phyloP scores from a whole-genome alignment of 1,140 invertebrate species.

The Ylistrum balloti region DNA sequence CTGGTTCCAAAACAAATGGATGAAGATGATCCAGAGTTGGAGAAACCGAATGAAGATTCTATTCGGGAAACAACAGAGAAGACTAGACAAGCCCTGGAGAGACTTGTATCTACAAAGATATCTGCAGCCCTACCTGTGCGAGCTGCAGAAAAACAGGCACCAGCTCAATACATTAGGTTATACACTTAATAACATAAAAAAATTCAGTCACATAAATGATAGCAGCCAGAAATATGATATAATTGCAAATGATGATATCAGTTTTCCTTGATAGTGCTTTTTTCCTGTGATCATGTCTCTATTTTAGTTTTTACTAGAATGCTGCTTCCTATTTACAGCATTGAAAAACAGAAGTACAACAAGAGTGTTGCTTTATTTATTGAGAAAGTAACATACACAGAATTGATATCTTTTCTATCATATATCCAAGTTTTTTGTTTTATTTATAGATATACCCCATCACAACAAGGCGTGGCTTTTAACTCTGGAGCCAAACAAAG shows the following conservation, averaged over 20 bases:
- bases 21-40: conserved; percentile 93
- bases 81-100: conserved; percentile 80
- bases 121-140: conserved; percentile 96
- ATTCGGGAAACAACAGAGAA: conserved; percentile 86
- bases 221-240: no score
- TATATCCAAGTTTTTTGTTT: conserved; percentile 43
- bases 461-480: conserved; percentile 96
- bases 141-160: conserved; percentile 93
- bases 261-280: no score
- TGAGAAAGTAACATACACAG: no score
- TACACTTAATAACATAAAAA: no score
- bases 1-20: conserved; percentile 96
- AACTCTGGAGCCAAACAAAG: conserved; percentile 99
- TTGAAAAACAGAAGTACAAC: no score
- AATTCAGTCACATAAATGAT: no score
- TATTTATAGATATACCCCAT: conserved; percentile 93
- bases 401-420: no score
- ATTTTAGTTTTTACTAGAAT: no score
- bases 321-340: no score
- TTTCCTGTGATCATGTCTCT: no score
- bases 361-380: no score
- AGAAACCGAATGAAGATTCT: conserved; percentile 93
- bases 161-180: conserved; percentile 94
- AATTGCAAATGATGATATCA: no score
- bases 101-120: conserved; percentile 81